These are phyloP conservation scores for Dallia pectoralis DNA, from an alignment of 2,797 vertebrate genomes.

Conservation along the genomic window DNA sequence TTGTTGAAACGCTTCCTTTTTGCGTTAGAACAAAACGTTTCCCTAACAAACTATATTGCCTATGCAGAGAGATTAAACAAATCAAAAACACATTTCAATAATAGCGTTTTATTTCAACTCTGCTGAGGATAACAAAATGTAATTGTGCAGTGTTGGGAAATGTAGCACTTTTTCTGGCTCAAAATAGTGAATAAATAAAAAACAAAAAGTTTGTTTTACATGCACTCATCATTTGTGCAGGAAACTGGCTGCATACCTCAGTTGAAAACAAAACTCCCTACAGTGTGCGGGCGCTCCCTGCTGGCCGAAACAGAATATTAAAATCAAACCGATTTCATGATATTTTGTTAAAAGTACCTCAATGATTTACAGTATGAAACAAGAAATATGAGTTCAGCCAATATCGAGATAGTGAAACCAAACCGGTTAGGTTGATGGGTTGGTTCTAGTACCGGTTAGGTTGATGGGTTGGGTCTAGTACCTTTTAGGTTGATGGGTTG, in stretches of 20 bases:
- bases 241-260: background rate
- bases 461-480: background rate
- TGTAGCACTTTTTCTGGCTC: no score
- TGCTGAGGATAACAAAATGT: no score
- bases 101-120: no score
- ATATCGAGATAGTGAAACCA: background rate
- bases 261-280: background rate
- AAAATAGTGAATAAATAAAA: no score
- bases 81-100: background rate
- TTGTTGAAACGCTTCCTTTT: no score
- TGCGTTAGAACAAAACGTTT: no score
- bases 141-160: no score
- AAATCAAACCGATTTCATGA: background rate
- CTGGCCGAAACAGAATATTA: background rate
- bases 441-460: background rate
- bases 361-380: background rate
- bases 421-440: background rate
- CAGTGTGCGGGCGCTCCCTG: background rate
- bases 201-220: no score
- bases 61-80: background rate
- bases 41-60: no score
- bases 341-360: background rate
- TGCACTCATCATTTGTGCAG: background rate
- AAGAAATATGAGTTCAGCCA: background rate
- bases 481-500: no score